Conservation (phyloP, 1,140 invertebrate species). For the Goniozus legneri region DNA sequence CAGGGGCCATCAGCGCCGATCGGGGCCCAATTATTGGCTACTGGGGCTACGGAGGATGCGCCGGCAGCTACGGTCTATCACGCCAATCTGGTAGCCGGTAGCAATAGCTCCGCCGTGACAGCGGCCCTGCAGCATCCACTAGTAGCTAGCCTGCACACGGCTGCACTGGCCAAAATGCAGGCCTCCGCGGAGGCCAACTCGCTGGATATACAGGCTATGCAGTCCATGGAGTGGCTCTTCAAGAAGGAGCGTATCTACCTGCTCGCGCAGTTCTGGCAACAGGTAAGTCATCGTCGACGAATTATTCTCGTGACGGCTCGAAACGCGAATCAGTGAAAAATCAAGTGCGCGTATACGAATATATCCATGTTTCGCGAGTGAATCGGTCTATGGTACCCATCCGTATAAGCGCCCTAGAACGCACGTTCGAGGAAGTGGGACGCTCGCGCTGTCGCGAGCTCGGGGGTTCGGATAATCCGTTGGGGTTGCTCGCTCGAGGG, state of each 20-base stretch:
- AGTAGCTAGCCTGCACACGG: slow-evolving; percentile 44
- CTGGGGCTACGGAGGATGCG: slow-evolving; percentile 45
- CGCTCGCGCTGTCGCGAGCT: too few species aligned
- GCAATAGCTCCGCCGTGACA: slow-evolving; percentile 46
- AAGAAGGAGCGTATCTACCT: slow-evolving; percentile 91
- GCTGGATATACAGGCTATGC: slow-evolving; percentile 75
- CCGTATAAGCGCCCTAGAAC: too few species aligned
- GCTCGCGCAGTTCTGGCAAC: slow-evolving; percentile 91
- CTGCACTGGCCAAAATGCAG: slow-evolving; percentile 68
- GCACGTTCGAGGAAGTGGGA: too few species aligned
- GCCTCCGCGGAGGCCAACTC: slow-evolving; percentile 62
- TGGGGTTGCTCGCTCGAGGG: too few species aligned
- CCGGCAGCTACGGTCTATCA: slow-evolving; percentile 46
- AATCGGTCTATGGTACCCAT: too few species aligned
- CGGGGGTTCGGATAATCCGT: too few species aligned
- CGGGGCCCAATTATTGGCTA: slow-evolving; percentile 52
- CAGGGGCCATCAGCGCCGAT: slow-evolving; percentile 54
- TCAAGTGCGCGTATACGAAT: too few species aligned
- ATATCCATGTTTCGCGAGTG: too few species aligned
- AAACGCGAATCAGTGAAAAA: too few species aligned
- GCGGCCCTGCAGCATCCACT: slow-evolving; percentile 49
- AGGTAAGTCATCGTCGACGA: too few species aligned
- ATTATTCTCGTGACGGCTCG: too few species aligned
- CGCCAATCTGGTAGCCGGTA: slow-evolving; percentile 52
- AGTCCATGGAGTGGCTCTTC: slow-evolving; percentile 92